phyloP scores from a whole-genome alignment of 2,888 invertebrate genomes.

The Drosophila mettleri region DNA sequence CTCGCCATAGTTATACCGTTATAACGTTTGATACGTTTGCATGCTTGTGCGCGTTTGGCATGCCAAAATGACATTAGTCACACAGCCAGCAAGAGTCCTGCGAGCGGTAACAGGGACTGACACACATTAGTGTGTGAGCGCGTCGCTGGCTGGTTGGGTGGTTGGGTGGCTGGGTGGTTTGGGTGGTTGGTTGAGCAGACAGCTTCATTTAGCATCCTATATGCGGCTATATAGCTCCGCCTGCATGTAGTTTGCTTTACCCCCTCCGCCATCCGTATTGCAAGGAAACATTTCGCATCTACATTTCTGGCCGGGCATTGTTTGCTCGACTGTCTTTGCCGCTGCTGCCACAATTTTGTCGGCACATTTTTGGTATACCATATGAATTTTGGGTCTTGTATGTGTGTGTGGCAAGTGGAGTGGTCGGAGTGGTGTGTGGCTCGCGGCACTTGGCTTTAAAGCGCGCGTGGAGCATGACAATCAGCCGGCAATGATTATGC shows the following conservation, averaged over 20 bases:
- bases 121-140: slow-evolving; percentile 12
- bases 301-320: slow-evolving; percentile 32
- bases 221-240: slow-evolving; percentile 20
- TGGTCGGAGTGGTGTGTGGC: slow-evolving; percentile 1
- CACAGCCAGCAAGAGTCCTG: slow-evolving; percentile 40
- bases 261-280: neutral
- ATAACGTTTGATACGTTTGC: slow-evolving; percentile 57
- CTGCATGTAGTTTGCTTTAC: slow-evolving; percentile 20
- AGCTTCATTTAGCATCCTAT: slow-evolving; percentile 60
- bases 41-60: slow-evolving; percentile 68
- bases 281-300: slow-evolving; percentile 31
- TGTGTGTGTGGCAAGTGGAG: slow-evolving; percentile 7
- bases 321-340: slow-evolving; percentile 39
- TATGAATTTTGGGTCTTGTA: slow-evolving; percentile 58
- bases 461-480: slow-evolving; percentile 1
- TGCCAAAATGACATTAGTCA: slow-evolving; percentile 80
- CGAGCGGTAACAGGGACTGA: slow-evolving; percentile 13
- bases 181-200: slow-evolving; percentile 32
- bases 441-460: slow-evolving; percentile 29
- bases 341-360: slow-evolving; percentile 54
- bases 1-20: slow-evolving; percentile 30
- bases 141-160: neutral
- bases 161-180: too few species aligned
- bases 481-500: slow-evolving; percentile 4
- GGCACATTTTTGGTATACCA: slow-evolving; percentile 66